These are phyloP conservation scores for Seriola quinqueradiata DNA, from an alignment of 2,113 vertebrate genomes.

Conservation along the genomic window DNA sequence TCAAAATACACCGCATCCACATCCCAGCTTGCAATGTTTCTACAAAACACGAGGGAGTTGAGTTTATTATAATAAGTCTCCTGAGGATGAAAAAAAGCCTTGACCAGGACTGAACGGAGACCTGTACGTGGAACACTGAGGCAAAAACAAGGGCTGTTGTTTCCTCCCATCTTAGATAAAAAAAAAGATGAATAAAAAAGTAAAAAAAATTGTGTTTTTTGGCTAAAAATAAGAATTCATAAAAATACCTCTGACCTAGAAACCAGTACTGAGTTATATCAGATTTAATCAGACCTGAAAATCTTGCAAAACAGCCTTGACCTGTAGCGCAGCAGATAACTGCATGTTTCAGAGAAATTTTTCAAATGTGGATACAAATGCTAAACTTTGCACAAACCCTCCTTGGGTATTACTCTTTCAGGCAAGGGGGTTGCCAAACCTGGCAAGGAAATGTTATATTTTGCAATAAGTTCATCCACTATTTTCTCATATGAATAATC, in stretches of 20 bases:
- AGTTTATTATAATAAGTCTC: conserved; percentile 19
- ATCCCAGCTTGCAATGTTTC: neutral
- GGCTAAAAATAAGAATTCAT: neutral
- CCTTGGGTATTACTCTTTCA: no score
- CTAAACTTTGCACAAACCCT: no score
- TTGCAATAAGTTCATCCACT: no score
- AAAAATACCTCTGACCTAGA: conserved; percentile 7
- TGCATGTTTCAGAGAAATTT: no score
- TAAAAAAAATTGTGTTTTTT: neutral
- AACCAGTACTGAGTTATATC: neutral
- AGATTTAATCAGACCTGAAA: neutral
- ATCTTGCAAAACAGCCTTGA: fast-evolving
- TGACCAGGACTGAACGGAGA: neutral
- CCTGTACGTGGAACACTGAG: neutral
- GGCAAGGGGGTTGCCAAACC: no score
- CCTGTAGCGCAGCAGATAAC: neutral
- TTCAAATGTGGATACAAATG: no score
- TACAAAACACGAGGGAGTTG: neutral
- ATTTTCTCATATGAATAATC: no score
- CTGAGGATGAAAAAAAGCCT: neutral
- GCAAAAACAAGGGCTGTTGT: no score
- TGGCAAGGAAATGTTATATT: no score
- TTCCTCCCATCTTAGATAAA: no score
- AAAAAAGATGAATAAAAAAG: neutral
- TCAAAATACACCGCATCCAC: neutral